These are phyloP conservation scores for Heterocephalus glaber DNA, from an alignment of 2,113 vertebrate genomes.

Conservation along the genomic window DNA sequence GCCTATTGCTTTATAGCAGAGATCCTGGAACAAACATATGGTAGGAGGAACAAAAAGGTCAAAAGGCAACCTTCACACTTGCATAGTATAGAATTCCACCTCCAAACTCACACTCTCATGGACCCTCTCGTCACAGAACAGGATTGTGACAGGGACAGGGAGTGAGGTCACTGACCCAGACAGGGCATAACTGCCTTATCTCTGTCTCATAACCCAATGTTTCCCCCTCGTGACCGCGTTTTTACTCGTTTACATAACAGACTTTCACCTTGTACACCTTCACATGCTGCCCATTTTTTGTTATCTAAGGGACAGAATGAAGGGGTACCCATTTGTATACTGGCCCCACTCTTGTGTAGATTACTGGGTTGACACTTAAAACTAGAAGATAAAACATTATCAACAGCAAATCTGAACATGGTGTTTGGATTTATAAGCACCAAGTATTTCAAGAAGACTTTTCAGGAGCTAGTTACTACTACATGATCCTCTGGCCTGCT, in stretches of 20 bases:
- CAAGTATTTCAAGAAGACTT: not conserved
- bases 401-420: not conserved
- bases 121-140: not conserved
- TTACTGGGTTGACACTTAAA: not conserved
- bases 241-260: not conserved
- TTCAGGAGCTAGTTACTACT: not conserved
- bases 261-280: not conserved
- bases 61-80: not conserved
- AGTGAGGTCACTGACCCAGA: not conserved
- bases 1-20: not conserved
- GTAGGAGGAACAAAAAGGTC: not conserved
- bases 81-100: not conserved
- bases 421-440: not conserved
- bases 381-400: not conserved
- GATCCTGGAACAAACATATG: not conserved
- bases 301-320: no score
- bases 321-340: rapidly evolving
- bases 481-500: not conserved
- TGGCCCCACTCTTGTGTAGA: not conserved
- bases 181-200: not conserved
- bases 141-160: rapidly evolving
- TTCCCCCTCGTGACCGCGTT: rapidly evolving
- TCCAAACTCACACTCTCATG: not conserved
- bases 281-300: rapidly evolving
- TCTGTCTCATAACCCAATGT: rapidly evolving